Base-by-base conservation (phyloP, 2,113 vertebrate genomes). In the Pithys albifrons region DNA sequence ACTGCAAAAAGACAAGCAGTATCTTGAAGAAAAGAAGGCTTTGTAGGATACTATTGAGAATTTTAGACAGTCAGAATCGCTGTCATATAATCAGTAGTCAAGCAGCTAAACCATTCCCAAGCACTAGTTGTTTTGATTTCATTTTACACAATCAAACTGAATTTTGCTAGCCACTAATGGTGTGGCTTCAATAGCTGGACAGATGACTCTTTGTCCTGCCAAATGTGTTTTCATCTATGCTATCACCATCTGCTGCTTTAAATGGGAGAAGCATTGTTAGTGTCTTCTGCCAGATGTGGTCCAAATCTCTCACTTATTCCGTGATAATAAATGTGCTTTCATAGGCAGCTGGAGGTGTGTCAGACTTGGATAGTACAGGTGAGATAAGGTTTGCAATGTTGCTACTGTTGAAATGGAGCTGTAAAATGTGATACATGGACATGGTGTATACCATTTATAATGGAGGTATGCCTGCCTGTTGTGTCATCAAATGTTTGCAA, bases 221-320 rank as follows among this genome's bases (percentile, higher is more conserved):
- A 94, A 39, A 78, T 76, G 88, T 46, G 33, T 91, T 82, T 81
- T 96, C 43, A 66, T 88, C 85, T 89, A 10, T 91, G 46, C 59
- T 75, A n/a, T 45, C 33, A 22, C 95, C 96, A 93, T 95, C 94
- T 96, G 94, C 77, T 95, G 5, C 10, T 75, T 65, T 65, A 88
- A 93, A 88, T 24, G 10, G 67, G 72, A 94, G 52, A 51, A 82
- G 57, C 55, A 55, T 91, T 92, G 49, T 66, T 73, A 66, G 65
- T 51, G 37, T 72, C 59, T 78, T 77, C 51, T 69, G 77, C 90
- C 86, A 91, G 86, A 94, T 89, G 66, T 86, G 82, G 55, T 65
- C 85, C 76, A 73, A 93, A 83, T 85, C 20, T 66, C 19, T 57
- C 7, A 4, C 71, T 33, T 31, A 13, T 25, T 85, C 69, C 48